Conservation (phyloP, 37 sponge, comb jelly and placozoan genomes). For the Eunapius fragilis region DNA sequence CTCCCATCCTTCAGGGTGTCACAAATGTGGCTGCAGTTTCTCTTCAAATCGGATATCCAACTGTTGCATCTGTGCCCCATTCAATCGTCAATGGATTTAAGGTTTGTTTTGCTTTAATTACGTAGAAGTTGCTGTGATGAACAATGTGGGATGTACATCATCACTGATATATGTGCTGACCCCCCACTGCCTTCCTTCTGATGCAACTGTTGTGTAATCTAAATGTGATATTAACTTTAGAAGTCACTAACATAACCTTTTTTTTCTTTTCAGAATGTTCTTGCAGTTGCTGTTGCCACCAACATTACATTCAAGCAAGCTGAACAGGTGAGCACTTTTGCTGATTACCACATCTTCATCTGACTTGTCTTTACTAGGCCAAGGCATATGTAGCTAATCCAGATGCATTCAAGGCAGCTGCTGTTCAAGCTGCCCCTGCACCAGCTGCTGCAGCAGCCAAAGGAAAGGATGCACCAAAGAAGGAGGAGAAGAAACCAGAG, state of each 20-base stretch:
- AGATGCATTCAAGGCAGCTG: conserved; percentile 77
- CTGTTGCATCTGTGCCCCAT: conserved; percentile 94
- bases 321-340: conserved; percentile 68
- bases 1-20: conserved; percentile 70
- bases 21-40: conserved; percentile 85
- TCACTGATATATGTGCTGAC: not conserved
- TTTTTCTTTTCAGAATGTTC: conserved; percentile 67
- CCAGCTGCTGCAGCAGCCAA: conserved; percentile 42
- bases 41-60: conserved; percentile 90
- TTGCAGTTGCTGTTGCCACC: conserved; percentile 93
- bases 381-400: conserved; percentile 93
- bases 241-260: not conserved
- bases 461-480: conserved; percentile 46
- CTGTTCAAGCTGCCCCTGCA: conserved; percentile 19
- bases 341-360: not conserved
- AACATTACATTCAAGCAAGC: conserved; percentile 97
- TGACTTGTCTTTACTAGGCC: conserved; percentile 44
- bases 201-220: not conserved
- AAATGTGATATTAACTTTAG: not conserved
- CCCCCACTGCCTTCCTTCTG: not conserved
- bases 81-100: conserved; percentile 96
- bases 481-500: conserved; percentile 38
- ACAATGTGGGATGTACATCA: not conserved
- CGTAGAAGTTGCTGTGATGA: not conserved
- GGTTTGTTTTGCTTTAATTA: conserved; percentile 28